Evolutionary conservation across 2,797 vertebrate genomes (phyloP).

Genomic region (Eulemur rubriventer): DNA sequence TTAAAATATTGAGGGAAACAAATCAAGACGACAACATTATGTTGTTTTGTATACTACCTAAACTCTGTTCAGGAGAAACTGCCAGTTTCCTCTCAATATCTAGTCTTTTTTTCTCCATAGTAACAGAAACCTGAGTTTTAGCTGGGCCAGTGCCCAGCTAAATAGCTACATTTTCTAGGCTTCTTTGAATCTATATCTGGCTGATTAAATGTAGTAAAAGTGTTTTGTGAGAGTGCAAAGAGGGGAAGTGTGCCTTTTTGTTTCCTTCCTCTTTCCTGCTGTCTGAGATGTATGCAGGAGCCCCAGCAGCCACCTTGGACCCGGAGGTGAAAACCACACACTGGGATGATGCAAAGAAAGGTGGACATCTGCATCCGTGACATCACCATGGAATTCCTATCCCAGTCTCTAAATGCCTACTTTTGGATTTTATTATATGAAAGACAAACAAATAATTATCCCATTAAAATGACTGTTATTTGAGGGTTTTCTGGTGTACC

Average conservation of each 20-base stretch:
- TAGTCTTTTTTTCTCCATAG: neutral
- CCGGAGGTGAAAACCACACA: neutral
- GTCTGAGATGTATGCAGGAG: neutral
- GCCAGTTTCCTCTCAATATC: neutral
- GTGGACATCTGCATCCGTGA: neutral
- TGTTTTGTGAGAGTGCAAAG: neutral
- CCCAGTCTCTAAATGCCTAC: neutral
- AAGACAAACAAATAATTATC: neutral
- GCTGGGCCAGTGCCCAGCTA: neutral
- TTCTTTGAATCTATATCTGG: neutral
- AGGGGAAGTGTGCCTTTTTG: neutral
- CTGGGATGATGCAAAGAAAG: neutral
- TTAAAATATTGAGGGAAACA: neutral
- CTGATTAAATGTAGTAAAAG: neutral
- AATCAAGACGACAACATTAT: neutral
- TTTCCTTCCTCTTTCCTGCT: neutral
- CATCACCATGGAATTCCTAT: neutral
- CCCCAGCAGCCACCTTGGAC: neutral
- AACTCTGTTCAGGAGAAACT: neutral
- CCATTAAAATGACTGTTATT: neutral
- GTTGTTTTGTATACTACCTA: neutral
- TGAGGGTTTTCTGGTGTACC: neutral
- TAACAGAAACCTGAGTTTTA: neutral
- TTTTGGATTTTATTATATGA: neutral
- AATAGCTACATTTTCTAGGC: neutral